Conservation (phyloP, 2,888 invertebrate genomes). For the Trilocha varians region DNA sequence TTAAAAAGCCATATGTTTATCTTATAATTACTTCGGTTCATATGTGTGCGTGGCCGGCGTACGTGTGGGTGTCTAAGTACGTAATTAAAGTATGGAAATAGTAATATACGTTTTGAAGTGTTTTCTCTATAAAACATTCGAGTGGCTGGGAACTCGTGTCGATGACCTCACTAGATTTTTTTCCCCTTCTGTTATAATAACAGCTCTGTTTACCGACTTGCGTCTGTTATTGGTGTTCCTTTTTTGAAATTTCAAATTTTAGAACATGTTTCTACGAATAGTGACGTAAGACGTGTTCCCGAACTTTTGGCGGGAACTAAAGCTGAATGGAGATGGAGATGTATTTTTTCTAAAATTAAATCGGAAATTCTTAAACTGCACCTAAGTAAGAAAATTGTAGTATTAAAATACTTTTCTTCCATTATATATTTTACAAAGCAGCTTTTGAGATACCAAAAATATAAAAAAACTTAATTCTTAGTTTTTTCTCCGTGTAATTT, state of each 20-base stretch:
- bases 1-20: constrained; percentile 64
- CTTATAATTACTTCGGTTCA: constrained; percentile 42
- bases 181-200: constrained; percentile 57
- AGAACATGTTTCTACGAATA: constrained; percentile 23
- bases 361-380: too few species aligned
- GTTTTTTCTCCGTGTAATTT: constrained; percentile 26
- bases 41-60: constrained; percentile 29
- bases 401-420: too few species aligned
- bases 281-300: constrained; percentile 20
- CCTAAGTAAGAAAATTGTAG: too few species aligned
- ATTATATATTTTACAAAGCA: too few species aligned
- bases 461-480: too few species aligned
- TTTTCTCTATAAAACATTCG: constrained; percentile 68
- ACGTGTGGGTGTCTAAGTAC: constrained; percentile 52
- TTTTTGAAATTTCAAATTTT: constrained; percentile 31
- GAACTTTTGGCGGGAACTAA: too few species aligned
- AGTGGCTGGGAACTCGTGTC: constrained; percentile 64
- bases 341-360: too few species aligned
- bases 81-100: constrained; percentile 69
- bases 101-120: constrained; percentile 71
- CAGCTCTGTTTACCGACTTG: constrained; percentile 51
- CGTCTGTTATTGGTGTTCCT: constrained; percentile 40
- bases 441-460: too few species aligned
- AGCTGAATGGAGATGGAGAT: too few species aligned
- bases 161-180: constrained; percentile 50